Conservation (phyloP, 2,888 invertebrate genomes). For the Atethmia centrago region DNA sequence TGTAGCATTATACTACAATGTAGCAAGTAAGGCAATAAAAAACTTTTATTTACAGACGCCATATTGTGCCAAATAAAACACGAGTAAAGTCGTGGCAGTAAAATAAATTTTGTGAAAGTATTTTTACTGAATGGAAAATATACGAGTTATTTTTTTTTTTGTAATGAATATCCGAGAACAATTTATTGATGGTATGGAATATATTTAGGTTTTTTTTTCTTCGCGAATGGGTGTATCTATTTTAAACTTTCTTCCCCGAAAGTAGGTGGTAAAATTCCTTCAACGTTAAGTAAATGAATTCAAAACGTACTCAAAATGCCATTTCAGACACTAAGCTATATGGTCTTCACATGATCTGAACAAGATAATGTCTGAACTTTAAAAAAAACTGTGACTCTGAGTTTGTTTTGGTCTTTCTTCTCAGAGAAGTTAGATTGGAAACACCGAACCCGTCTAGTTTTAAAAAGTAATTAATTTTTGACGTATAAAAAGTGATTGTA, state of each 20-base stretch:
- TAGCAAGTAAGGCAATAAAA: conserved; percentile 52
- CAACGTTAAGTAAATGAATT: background rate
- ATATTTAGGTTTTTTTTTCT: background rate
- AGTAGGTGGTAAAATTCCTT: background rate
- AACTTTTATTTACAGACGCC: conserved; percentile 60
- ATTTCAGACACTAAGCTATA: background rate
- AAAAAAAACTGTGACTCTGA: too few relatives aligned
- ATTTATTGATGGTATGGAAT: conserved; percentile 1
- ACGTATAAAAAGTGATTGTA: too few relatives aligned
- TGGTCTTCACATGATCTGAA: too few relatives aligned
- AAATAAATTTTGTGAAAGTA: conserved; percentile 59
- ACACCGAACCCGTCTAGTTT: too few relatives aligned
- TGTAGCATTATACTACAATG: conserved; percentile 27
- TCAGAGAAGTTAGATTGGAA: too few relatives aligned
- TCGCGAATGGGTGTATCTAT: background rate
- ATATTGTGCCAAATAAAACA: conserved; percentile 63
- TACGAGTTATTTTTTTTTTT: conserved; percentile 18
- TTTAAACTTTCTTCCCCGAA: background rate
- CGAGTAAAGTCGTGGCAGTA: conserved; percentile 51
- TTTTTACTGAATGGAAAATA: conserved; percentile 56
- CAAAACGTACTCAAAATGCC: background rate
- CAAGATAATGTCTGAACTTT: too few relatives aligned
- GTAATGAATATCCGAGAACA: conserved; percentile 20
- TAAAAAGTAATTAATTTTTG: too few relatives aligned
- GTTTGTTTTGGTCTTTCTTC: too few relatives aligned